These are phyloP conservation scores for Phyllotis vaccarum DNA, from an alignment of 2,797 vertebrate genomes.

Conservation along the genomic window DNA sequence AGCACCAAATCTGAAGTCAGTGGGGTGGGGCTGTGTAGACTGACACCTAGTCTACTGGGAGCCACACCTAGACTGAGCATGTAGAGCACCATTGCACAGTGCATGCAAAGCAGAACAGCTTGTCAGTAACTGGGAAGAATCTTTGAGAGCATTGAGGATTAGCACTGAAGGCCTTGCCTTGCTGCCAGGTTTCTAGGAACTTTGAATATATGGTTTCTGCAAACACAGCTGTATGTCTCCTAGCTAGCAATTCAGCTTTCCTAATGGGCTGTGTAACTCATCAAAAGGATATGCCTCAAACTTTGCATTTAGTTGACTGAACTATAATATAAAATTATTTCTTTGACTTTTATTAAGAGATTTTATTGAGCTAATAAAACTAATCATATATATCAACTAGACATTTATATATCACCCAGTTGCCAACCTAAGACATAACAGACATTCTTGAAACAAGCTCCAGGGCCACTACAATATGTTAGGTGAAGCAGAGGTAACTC, in stretches of 20 bases:
- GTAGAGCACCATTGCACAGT: not conserved
- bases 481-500: not conserved
- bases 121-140: not conserved
- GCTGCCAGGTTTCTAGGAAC: not conserved
- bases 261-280: conserved; percentile 2
- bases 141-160: not conserved
- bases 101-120: not conserved
- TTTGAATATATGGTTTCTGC: not conserved
- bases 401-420: conserved; percentile 20
- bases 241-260: not conserved
- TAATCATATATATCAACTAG: conserved; percentile 20
- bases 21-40: not conserved
- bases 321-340: conserved; percentile 47
- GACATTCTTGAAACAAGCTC: not conserved
- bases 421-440: not conserved
- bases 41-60: conserved; percentile 43
- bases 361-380: conserved; percentile 59
- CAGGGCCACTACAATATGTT: not conserved
- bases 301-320: conserved; percentile 47
- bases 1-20: conserved; percentile 22
- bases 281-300: conserved; percentile 16
- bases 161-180: not conserved
- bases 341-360: conserved; percentile 45
- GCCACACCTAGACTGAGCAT: not conserved
- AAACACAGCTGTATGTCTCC: not conserved